Conservation (phyloP, 2,797 vertebrate species). For the Coregonus ussuriensis region DNA sequence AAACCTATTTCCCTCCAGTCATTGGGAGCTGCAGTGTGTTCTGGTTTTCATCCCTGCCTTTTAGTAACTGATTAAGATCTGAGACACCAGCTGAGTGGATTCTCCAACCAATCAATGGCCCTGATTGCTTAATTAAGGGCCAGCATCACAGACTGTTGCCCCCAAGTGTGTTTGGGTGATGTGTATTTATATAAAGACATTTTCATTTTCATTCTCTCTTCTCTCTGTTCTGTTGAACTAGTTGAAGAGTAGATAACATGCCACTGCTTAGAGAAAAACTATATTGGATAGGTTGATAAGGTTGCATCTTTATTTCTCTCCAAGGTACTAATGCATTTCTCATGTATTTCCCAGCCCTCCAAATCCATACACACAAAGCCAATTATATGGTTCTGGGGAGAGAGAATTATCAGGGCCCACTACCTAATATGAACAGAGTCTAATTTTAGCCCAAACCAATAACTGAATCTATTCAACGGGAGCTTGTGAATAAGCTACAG, state of each 20-base stretch:
- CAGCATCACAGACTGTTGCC: neutral
- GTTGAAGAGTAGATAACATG: too few species aligned
- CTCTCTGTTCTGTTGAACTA: too few species aligned
- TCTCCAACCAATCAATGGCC: constrained; percentile 16
- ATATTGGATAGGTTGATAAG: constrained; percentile 29
- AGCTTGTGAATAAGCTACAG: constrained; percentile 25
- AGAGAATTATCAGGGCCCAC: constrained; percentile 40
- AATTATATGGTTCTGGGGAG: constrained; percentile 41
- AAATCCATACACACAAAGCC: constrained; percentile 38
- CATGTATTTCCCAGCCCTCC: constrained; percentile 27
- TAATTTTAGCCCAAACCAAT: constrained; percentile 60
- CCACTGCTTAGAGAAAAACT: constrained; percentile 12
- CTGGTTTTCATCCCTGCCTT: neutral
- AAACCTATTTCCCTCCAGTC: neutral
- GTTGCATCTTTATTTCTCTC: constrained; percentile 52
- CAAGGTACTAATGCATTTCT: constrained; percentile 32
- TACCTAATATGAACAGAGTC: constrained; percentile 55
- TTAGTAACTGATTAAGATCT: neutral
- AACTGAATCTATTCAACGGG: constrained; percentile 42
- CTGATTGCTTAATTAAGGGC: constrained; percentile 18
- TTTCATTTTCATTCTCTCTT: too few species aligned
- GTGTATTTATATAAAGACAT: too few species aligned
- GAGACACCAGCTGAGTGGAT: neutral
- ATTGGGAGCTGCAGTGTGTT: neutral
- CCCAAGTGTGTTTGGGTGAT: too few species aligned